Conservation (phyloP, 2,797 vertebrate genomes). For the Tapera naevia region DNA sequence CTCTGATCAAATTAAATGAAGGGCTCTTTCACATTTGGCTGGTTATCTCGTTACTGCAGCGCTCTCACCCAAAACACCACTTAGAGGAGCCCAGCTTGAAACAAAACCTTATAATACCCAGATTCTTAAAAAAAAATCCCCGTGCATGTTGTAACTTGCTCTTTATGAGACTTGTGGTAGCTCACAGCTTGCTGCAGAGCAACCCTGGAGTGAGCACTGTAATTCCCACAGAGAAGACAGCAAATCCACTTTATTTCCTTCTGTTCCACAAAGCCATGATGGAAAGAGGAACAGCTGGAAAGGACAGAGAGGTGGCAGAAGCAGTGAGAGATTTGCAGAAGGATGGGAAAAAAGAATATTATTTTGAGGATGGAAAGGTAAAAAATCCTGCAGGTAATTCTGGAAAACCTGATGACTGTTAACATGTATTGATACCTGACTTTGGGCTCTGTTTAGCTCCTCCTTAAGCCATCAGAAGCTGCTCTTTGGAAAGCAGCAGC, state of each 20-base stretch:
- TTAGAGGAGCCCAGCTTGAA: not conserved
- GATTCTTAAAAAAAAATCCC: not conserved
- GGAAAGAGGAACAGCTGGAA: not conserved
- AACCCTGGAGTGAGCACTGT: not conserved
- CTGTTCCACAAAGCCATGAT: not conserved
- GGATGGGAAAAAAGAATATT: not conserved
- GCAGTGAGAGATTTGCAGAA: not conserved
- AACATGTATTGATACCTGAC: not conserved
- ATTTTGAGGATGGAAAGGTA: not conserved
- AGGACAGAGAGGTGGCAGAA: not conserved
- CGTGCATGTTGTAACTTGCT: not conserved
- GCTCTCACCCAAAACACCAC: not conserved
- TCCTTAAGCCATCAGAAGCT: not conserved
- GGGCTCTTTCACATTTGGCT: not conserved
- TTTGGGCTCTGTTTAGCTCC: not conserved
- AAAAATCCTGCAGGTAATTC: not conserved
- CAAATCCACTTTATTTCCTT: not conserved
- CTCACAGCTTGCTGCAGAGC: not conserved
- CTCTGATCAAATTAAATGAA: not conserved
- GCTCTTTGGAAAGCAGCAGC: not conserved
- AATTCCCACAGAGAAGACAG: not conserved
- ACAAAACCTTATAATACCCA: not conserved
- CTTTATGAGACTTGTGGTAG: not conserved
- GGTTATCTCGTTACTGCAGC: not conserved
- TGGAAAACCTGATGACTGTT: not conserved